These are phyloP conservation scores for Linepithema humile DNA, from an alignment of 1,140 invertebrate species.

Conservation along the genomic window DNA sequence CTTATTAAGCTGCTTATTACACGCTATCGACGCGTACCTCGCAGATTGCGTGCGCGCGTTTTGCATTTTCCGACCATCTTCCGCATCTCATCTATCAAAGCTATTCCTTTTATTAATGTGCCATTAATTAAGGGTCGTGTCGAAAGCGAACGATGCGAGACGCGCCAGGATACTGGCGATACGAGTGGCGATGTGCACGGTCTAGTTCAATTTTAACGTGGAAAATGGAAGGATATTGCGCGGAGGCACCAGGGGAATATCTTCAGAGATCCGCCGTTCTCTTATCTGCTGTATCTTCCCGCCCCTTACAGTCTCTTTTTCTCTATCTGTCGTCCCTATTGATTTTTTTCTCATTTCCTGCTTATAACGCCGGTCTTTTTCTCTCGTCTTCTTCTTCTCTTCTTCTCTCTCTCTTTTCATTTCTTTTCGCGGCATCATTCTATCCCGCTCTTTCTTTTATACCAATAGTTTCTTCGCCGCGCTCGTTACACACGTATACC, in stretches of 20 bases:
- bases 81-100: background rate
- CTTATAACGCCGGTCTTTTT: constrained; percentile 49
- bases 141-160: background rate
- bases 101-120: background rate
- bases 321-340: constrained; percentile 42
- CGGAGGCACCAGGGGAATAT: background rate
- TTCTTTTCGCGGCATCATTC: background rate
- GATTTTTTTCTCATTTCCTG: constrained; percentile 62
- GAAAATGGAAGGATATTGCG: constrained; percentile 5
- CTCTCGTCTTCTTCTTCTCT: background rate
- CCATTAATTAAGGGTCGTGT: constrained; percentile 16
- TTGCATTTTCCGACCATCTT: background rate
- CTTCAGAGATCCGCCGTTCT: background rate
- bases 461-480: constrained; percentile 71
- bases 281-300: constrained; percentile 39
- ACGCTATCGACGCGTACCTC: background rate
- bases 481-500: constrained; percentile 73
- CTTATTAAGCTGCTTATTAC: background rate
- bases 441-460: constrained; percentile 62
- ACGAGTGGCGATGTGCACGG: background rate
- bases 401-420: background rate
- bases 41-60: background rate
- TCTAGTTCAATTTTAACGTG: constrained; percentile 31
- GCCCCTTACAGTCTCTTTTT: background rate
- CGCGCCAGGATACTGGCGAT: constrained; percentile 9